Evolutionary conservation across 1,140 invertebrate species (phyloP), one percentile per base, ranked within the genome.

Genomic region (Macrosteles quadrilineatus): DNA sequence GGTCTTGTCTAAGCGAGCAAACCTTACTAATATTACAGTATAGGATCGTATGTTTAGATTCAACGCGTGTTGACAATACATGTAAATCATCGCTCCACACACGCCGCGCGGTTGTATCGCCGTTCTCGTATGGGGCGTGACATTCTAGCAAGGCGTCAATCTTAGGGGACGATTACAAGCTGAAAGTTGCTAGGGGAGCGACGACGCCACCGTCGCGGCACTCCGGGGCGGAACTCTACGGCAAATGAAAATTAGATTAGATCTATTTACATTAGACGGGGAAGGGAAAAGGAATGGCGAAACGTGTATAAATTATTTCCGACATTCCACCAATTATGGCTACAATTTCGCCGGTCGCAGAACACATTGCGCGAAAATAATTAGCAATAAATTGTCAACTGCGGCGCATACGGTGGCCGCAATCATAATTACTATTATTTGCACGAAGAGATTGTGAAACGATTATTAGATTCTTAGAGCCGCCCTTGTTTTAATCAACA

Each of bases 351-450:
- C 63, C 63, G 19, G 63, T 40, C 63, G n/a, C 17, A 64, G 62
- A 64, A 25, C 23, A 45, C 63, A 66, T 43, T 40, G 23, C 63
- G 14, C 43, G 63, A 66, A 66, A 66, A 66, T 66, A 66, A 66
- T 66, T 66, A 66, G 32, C 63, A 27, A 66, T 66, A 66, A 66
- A 66, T 66, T 66, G 63, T 66, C 63, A 66, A 66, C 63, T 14
- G 17, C 12, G 40, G 63, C 63, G 63, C 32, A 25, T 59, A 59
- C 27, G 21, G 11, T 64, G 29, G 32, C 36, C 32, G 40, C 36
- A 23, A 43, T 66, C 17, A 43, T 66, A 45, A 66, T 45, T 66
- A 66, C 45, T 43, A 66, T 66, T 66, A 66, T 66, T 66, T 66
- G 63, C 63, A 30, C 63, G 43, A 45, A 14, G 31, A 66, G 63